These are phyloP conservation scores for Carapus acus DNA, from an alignment of 2,797 vertebrate genomes.

Conservation along the genomic window DNA sequence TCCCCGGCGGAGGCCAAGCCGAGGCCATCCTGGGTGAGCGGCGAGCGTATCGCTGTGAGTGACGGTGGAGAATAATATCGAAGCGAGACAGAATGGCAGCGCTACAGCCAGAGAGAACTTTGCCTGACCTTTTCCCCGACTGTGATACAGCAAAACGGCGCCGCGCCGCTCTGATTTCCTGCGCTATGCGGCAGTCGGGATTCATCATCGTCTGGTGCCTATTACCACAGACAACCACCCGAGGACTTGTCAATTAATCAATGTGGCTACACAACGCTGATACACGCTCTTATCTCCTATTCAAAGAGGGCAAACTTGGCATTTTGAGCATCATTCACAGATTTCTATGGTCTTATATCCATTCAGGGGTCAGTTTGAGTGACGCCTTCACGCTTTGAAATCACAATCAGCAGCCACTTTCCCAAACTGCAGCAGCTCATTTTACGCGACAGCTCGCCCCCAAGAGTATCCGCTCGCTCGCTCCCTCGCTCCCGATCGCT, in stretches of 20 bases:
- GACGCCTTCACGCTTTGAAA: no score
- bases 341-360: no score
- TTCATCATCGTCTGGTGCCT: background rate
- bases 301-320: no score
- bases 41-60: conserved; percentile 5
- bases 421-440: no score
- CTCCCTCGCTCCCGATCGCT: no score
- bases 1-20: conserved; percentile 16
- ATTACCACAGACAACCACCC: background rate
- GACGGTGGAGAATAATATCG: conserved; percentile 9
- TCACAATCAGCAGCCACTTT: no score
- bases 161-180: background rate
- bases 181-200: background rate
- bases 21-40: conserved; percentile 19
- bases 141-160: background rate
- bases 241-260: background rate
- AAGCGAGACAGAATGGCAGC: conserved; percentile 6
- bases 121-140: conserved; percentile 11
- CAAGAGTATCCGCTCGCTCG: no score
- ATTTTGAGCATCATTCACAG: no score
- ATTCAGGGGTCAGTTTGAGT: no score
- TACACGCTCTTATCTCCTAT: no score
- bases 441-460: no score
- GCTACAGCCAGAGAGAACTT: conserved; percentile 15
- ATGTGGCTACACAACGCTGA: no score